Base-by-base conservation (phyloP, 2,888 invertebrate genomes). In the Dasypolia templi region DNA sequence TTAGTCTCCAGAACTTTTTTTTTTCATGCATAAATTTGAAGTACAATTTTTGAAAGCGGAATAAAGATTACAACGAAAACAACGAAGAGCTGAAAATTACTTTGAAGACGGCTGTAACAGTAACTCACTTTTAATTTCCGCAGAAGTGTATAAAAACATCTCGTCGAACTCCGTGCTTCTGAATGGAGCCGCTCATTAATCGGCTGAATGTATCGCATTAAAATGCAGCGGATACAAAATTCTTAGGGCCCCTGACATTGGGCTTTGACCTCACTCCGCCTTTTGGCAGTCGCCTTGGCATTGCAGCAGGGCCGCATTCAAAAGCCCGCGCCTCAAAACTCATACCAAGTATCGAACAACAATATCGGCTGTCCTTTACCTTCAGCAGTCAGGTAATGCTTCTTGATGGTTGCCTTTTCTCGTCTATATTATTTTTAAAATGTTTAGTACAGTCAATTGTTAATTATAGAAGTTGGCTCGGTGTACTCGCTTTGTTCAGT, bases 221-320 rank as follows among this genome's bases (percentile, higher is more conserved):
- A 89, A 90, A 89, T 90, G 86, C 89, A 86, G 73, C 83, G 73
- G 87, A 91, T 88, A 91, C 91, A 91, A 93, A 93, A 94, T 92
- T 93, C 92, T 91, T 93, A 93, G 95, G 95, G 95, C 95, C 95
- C 95, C 95, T 95, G 95, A 96, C 95, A 95, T 95, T 95, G 95
- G 91, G 89, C 85, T 90, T 88, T 91, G 94, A 92, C 95, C 95
- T 95, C 91, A 91, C 85, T 85, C 79, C 89, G 91, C 90, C 92
- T 94, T 96, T 95, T 94, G 95, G 95, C 94, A 94, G 91, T 94
- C 89, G 93, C 96, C 95, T 95, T 95, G 96, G 95, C 96, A 95
- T 93, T 96, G 95, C 94, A 93, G 89, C 93, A 93, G 91, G 91
- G 91, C 91, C 91, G 87, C 85, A 88, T 88, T 90, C 88, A 87